Evolutionary conservation across 1,140 invertebrate genomes (phyloP), one percentile per base, ranked within the genome.

Genomic region (Diploscapter pachys): DNA sequence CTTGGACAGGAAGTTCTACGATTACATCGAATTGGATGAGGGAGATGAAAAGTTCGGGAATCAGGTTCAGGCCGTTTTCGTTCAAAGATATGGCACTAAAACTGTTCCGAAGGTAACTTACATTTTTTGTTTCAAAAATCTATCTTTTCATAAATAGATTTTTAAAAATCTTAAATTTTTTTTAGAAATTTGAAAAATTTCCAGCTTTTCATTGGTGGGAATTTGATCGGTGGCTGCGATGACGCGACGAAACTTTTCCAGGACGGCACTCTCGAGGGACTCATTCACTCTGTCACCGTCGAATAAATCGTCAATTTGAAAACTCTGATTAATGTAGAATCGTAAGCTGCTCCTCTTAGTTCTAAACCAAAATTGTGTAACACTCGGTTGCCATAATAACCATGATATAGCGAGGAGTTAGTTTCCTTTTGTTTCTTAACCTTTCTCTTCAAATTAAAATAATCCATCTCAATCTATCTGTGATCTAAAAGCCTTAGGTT

Each of bases 171-270:
- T 31, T 31, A 31, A 31, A 31, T 31, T 31, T 31, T 31, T 31
- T 31, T 1, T 31, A 31, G 31, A 31, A 31, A 31, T 31, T 31
- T 31, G 0, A 31, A 31, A 31, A 31, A 31, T 31, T 3, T 67
- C 49, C 53, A 74, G 73, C 57, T 74, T 3, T 74, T 74, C 50
- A 55, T 74, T 31, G 31, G 48, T 5, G 73, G 73, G 48, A 61
- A 74, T 48, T 64, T 57, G 13, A 69, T 74, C 53, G 73, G 73
- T 2, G 73, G 73, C 3, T 56, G 64, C 11, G 73, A 74, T 48
- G 73, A 69, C 5, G 61, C 57, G 6, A 55, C 56, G 66, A 48
- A 8, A 5, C 66, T 68, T 54, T 68, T 68, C 66, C 66, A 68
- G 66, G 52, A 68, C 11, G 66, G 66, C 9, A 48, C 56, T 55